Base-by-base conservation (phyloP, 2,888 invertebrate species). In the Trachelus troglodyta region DNA sequence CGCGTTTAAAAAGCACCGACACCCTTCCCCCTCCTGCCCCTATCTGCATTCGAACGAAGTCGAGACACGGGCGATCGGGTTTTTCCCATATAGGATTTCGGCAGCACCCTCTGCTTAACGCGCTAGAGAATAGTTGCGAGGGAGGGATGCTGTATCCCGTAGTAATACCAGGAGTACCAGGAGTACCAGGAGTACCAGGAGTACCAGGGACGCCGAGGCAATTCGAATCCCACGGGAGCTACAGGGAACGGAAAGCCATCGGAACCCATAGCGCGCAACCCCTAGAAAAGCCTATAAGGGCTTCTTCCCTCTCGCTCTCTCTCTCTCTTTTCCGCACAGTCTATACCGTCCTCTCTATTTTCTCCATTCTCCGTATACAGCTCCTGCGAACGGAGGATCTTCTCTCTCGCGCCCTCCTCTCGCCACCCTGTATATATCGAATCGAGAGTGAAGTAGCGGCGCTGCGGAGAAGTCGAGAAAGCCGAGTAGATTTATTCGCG, bases 401-500 rank as follows among this genome's bases (percentile, higher is more conserved):
- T 23, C 56, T 56, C 56, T 56, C 6, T 40, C 4, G 15, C 40
- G 4, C 23, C 23, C 40, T 6, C 40, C 37, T 12, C 40, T 73
- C 73, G 34, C n/a, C 34, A 34, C 33, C 56, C 69, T 35, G 69
- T 74, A 33, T 33, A 75, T 69, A 77, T 77, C 77, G 73, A 77
- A 34, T 56, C 68, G 56, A 73, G 73, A 31, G 74, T 74, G 69
- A 33, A 69, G 34, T 30, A 76, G 73, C n/a, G 71, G 56, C 69
- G 9, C 56, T 23, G 76, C 76, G 74, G 80, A 80, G 81, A 80
- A 82, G 79, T 82, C 78, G 82, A 79, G 79, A 78, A 80, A 82
- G 79, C 81, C 79, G 75, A 79, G 81, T 83, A 87, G 86, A 88
- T 88, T 87, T 87, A 88, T 88, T 84, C 84, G 78, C 76, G 69